Conservation (phyloP, 2,888 invertebrate species). For the Drosophila tripunctata region DNA sequence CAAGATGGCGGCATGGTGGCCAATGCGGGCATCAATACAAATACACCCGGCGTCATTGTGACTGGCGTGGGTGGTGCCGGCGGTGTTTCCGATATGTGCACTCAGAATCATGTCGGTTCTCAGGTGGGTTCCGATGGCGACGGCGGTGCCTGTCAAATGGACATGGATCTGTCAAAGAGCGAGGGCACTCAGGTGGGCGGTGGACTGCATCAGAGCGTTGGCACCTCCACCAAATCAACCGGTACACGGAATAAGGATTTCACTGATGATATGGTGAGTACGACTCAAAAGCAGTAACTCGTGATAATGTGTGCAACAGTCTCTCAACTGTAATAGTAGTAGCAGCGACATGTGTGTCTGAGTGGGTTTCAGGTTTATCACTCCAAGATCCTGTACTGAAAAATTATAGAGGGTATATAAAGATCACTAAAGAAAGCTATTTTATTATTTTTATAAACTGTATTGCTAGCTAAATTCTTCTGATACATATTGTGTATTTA, state of each 20-base stretch:
- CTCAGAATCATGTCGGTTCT: constrained; percentile 89
- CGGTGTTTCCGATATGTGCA: constrained; percentile 86
- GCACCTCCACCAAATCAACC: constrained; percentile 87
- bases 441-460: too few species aligned
- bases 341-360: too few species aligned
- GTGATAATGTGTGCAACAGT: too few species aligned
- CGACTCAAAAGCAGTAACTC: too few species aligned
- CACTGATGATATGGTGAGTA: constrained; percentile 87
- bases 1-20: constrained; percentile 86
- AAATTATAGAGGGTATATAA: too few species aligned
- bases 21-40: constrained; percentile 73
- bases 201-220: constrained; percentile 86
- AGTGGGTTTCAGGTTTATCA: too few species aligned
- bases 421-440: too few species aligned
- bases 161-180: constrained; percentile 88
- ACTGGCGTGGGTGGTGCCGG: constrained; percentile 71
- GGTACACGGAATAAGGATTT: constrained; percentile 87
- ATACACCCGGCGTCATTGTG: constrained; percentile 68
- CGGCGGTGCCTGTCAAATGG: constrained; percentile 84
- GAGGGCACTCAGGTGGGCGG: constrained; percentile 94
- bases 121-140: constrained; percentile 85
- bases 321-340: too few species aligned
- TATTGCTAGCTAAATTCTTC: too few species aligned
- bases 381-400: too few species aligned
- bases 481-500: too few species aligned